These are phyloP conservation scores for Sarcophaga bullata DNA, from an alignment of 1,140 invertebrate species.

Conservation along the genomic window DNA sequence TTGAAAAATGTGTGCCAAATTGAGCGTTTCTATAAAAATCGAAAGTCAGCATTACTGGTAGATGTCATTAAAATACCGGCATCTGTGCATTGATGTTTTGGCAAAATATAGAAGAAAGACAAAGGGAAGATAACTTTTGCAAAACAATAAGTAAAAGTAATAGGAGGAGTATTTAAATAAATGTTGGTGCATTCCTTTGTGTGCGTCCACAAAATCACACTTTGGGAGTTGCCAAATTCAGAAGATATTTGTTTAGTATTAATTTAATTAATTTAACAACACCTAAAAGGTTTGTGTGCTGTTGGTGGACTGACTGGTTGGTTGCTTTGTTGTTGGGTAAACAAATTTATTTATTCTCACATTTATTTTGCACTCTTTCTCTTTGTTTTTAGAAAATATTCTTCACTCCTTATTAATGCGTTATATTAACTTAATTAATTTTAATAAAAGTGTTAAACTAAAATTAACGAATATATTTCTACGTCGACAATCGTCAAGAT, in stretches of 20 bases:
- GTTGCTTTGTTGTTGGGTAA: neutral
- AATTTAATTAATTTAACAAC: neutral
- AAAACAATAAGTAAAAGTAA: neutral
- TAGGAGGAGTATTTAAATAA: neutral
- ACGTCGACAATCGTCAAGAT: neutral
- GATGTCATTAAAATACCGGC: neutral
- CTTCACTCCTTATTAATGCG: conserved; percentile 19
- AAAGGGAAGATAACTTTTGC: neutral
- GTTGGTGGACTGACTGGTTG: neutral
- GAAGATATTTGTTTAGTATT: neutral
- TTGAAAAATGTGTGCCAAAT: no score
- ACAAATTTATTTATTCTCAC: neutral
- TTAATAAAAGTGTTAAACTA: conserved; percentile 40
- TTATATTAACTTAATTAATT: conserved; percentile 8
- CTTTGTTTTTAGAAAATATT: neutral
- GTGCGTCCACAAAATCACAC: neutral
- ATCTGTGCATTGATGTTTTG: neutral
- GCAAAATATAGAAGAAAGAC: neutral
- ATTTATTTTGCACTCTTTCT: no score
- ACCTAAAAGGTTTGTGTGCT: neutral
- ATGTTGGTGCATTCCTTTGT: neutral
- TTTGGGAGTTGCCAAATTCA: neutral
- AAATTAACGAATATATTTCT: conserved; percentile 25
- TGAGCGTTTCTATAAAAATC: no score
- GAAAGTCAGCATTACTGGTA: no score